A percentile compares a stretch with the other conserved stretches of the same genome.
Evolutionary conservation across 2,888 invertebrate genomes (phyloP).

Genomic region (Pemphredon lugubris): DNA sequence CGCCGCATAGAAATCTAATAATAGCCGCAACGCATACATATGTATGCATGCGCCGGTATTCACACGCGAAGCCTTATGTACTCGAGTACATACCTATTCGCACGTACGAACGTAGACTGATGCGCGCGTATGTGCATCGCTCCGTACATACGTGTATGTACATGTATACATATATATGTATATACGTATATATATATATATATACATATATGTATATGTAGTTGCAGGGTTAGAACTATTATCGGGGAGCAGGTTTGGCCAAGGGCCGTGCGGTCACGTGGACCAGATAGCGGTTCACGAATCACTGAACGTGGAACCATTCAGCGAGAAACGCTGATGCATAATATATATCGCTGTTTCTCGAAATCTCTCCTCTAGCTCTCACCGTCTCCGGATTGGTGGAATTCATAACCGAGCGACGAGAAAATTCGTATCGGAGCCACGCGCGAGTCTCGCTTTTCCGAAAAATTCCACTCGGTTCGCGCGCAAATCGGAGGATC

Average conservation of each 20-base stretch:
- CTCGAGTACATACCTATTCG: no score
- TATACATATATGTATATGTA: conserved; percentile 2
- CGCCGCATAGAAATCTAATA: conserved; percentile 50
- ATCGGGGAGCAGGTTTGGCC: conserved; percentile 49
- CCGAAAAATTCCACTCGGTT: no score
- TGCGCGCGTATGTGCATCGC: no score
- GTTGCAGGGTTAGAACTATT: conserved; percentile 50
- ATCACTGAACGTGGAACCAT: conserved; percentile 58
- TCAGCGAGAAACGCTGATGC: conserved; percentile 60
- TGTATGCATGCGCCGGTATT: conserved; percentile 44
- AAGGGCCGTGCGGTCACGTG: conserved; percentile 61
- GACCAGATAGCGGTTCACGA: conserved; percentile 64
- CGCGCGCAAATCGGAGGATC: no score
- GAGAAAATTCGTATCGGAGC: no score
- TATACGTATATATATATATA: background rate
- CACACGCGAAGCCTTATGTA: conserved; percentile 6
- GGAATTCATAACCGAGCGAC: background rate
- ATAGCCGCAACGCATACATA: conserved; percentile 47
- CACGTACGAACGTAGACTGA: no score
- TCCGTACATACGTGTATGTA: no score
- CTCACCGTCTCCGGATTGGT: background rate
- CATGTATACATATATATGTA: background rate
- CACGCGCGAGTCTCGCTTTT: no score
- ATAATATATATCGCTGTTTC: conserved; percentile 61
- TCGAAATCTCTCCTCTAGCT: conserved; percentile 49